These are phyloP conservation scores for Torymus aiolomorphi DNA, from an alignment of 2,888 invertebrate species.

Conservation along the genomic window DNA sequence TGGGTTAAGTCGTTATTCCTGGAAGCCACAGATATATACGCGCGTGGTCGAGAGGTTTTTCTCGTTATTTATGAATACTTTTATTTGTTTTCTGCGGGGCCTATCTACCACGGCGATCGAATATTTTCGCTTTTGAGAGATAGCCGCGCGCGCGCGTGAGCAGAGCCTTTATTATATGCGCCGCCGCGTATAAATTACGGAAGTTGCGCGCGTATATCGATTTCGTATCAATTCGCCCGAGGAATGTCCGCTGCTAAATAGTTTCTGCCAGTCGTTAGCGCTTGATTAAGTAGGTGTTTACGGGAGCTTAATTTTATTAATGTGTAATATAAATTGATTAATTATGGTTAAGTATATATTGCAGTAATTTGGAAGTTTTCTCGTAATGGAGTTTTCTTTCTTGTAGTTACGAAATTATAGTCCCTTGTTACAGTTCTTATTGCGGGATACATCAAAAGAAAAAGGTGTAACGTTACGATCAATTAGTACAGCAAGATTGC, in stretches of 20 bases:
- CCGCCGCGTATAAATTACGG: conserved; percentile 1
- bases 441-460: too few relatives aligned
- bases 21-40: neutral
- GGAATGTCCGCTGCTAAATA: neutral
- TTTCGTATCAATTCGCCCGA: neutral
- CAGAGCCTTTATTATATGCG: neutral
- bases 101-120: conserved; percentile 23
- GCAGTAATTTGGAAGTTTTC: too few relatives aligned
- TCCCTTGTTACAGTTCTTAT: too few relatives aligned
- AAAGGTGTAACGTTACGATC: too few relatives aligned
- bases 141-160: too few relatives aligned
- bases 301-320: too few relatives aligned
- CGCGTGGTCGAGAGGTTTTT: neutral
- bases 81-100: conserved; percentile 37
- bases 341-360: neutral
- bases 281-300: too few relatives aligned
- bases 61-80: conserved; percentile 41
- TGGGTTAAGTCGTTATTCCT: too few relatives aligned
- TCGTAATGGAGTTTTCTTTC: too few relatives aligned
- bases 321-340: neutral
- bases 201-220: conserved; percentile 3
- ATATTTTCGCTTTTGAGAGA: neutral
- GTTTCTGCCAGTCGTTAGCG: too few relatives aligned
- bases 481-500: too few relatives aligned
- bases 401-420: too few relatives aligned